A percentile compares a stretch with the other conserved stretches of the same genome.
Evolutionary conservation across 2,888 invertebrate genomes (phyloP).

Genomic region (Exephanes ischioxanthus): DNA sequence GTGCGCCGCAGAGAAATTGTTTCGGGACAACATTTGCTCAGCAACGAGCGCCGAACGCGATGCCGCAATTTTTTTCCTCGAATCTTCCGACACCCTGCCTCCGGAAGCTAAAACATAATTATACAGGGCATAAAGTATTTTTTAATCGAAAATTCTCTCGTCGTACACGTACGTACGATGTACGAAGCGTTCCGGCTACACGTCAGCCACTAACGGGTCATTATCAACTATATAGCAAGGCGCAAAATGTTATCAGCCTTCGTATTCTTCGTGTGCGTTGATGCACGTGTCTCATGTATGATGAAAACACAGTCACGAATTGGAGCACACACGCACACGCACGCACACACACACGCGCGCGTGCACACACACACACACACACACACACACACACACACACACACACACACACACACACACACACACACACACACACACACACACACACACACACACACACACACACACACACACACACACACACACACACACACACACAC

Average conservation of each 20-base stretch:
- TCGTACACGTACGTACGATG: neutral
- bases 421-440: neutral
- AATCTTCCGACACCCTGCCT: neutral
- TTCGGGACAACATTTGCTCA: too few species aligned
- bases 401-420: neutral
- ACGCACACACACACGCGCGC: neutral
- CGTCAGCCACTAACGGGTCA: slow-evolving; percentile 15
- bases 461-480: neutral
- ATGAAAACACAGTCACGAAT: slow-evolving; percentile 1
- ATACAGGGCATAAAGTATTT: neutral
- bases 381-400: neutral
- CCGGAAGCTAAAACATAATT: neutral
- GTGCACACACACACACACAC: neutral
- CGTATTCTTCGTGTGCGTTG: slow-evolving; percentile 4
- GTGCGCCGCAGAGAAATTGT: too few species aligned
- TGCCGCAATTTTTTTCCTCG: neutral
- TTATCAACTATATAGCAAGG: slow-evolving; percentile 26
- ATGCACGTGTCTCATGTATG: slow-evolving; percentile 13
- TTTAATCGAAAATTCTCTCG: slow-evolving; percentile 14
- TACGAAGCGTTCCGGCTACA: neutral
- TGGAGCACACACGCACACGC: neutral
- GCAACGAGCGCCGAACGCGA: neutral
- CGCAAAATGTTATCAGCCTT: slow-evolving; percentile 33
- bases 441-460: neutral
- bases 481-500: neutral